Conservation (phyloP, 2,113 vertebrate species). For the Campylomormyrus tamandua region DNA sequence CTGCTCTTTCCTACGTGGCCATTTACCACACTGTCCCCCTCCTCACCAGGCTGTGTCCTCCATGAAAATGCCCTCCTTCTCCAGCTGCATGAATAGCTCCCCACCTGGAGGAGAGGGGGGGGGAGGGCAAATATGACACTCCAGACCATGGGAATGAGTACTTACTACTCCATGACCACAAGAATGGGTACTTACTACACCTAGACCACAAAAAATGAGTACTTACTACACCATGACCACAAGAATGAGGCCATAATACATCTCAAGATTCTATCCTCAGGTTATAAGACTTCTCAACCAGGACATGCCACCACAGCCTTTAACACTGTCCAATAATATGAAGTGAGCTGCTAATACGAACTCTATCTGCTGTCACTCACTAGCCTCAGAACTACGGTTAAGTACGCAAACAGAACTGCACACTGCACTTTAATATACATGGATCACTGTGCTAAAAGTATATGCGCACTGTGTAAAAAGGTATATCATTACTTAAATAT, state of each 20-base stretch:
- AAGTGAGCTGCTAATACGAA: neutral
- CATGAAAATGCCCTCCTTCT: constrained; percentile 90
- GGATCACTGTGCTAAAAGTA: neutral
- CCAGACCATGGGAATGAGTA: neutral
- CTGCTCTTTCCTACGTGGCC: neutral
- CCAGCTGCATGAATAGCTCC: constrained; percentile 87
- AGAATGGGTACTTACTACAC: neutral
- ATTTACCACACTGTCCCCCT: neutral
- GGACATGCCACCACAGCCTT: neutral
- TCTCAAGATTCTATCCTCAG: neutral
- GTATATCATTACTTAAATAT: neutral
- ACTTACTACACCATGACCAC: neutral
- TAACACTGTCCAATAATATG: neutral
- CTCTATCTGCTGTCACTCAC: neutral
- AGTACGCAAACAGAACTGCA: neutral
- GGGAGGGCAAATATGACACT: neutral
- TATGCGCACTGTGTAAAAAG: neutral
- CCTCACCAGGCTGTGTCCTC: constrained; percentile 86
- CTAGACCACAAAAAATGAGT: neutral
- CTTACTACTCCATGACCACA: neutral
- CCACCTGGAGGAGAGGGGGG: constrained; percentile 62
- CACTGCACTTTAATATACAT: neutral
- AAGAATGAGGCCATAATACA: neutral
- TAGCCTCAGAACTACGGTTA: neutral
- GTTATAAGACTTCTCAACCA: neutral